Evolutionary conservation across 2,888 invertebrate genomes (phyloP).

Genomic region (Autographa pulchrina): DNA sequence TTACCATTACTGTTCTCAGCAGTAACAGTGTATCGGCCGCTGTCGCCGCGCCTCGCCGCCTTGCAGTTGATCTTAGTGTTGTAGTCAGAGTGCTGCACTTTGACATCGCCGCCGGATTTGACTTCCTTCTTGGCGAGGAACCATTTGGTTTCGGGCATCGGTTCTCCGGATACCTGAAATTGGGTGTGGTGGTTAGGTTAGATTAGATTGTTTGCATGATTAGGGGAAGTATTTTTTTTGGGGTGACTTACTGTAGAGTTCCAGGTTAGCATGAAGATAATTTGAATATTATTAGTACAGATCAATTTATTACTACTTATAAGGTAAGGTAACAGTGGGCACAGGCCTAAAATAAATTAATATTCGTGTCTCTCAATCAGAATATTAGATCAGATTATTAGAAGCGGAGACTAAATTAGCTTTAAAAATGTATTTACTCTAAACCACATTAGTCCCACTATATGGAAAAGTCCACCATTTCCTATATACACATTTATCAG

Average conservation of each 20-base stretch:
- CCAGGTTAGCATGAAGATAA: constrained; percentile 13
- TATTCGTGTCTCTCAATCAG: too few species aligned
- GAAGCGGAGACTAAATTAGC: too few species aligned
- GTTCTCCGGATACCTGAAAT: constrained; percentile 93
- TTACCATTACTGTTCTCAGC: constrained; percentile 98
- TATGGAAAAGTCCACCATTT: too few species aligned
- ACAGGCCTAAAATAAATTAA: too few species aligned
- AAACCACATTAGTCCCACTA: too few species aligned
- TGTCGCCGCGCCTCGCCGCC: constrained; percentile 95
- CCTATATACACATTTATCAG: too few species aligned
- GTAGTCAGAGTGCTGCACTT: constrained; percentile 95
- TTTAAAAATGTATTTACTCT: too few species aligned
- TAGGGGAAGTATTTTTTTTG: not conserved
- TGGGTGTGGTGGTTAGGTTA: too few species aligned
- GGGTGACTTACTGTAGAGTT: constrained; percentile 13
- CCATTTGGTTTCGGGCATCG: constrained; percentile 98
- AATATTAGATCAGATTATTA: too few species aligned
- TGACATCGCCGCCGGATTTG: constrained; percentile 92
- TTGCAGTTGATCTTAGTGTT: constrained; percentile 95
- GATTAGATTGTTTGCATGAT: too few species aligned
- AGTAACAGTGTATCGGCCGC: constrained; percentile 96
- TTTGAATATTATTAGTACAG: not conserved
- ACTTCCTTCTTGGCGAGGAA: constrained; percentile 94
- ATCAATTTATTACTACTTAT: too few species aligned
- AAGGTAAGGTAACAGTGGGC: too few species aligned